Evolutionary conservation across 30 jellyfish, hydroid and myxozoan genomes (phyloP).

Genomic region (Nemopilema nomurai): DNA sequence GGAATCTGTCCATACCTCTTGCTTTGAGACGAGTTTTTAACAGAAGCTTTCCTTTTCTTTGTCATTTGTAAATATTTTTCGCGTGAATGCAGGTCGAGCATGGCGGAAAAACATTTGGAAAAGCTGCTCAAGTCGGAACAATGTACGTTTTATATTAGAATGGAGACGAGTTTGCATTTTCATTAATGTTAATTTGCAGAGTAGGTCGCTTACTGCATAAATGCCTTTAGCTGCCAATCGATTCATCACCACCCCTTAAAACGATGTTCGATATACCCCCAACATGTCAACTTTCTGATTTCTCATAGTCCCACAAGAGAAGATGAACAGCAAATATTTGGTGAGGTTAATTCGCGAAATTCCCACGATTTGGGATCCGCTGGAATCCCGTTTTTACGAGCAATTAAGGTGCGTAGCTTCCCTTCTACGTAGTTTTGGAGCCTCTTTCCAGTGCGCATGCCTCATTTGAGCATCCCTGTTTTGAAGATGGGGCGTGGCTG

Average conservation of each 20-base stretch:
- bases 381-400: slow-evolving; percentile 23
- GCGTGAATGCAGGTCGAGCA: slow-evolving; percentile 1
- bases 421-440: not conserved
- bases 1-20: no score
- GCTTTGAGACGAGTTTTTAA: no score
- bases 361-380: slow-evolving; percentile 47
- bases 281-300: not conserved
- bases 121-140: slow-evolving; percentile 3
- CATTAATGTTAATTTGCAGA: no score
- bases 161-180: no score
- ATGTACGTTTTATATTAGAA: slow-evolving; percentile 12
- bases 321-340: slow-evolving; percentile 36
- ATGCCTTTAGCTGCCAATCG: no score
- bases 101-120: slow-evolving; percentile 14
- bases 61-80: not conserved
- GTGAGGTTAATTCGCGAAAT: slow-evolving; percentile 23
- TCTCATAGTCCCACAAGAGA: not conserved
- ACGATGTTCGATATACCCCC: not conserved
- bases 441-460: not conserved
- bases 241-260: no score
- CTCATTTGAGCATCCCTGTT: no score
- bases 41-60: not conserved
- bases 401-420: slow-evolving; percentile 43
- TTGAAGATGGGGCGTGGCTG: no score
- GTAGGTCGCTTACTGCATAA: no score